Base-by-base conservation (phyloP, 2,113 vertebrate genomes). In the Pterocles burchelli region DNA sequence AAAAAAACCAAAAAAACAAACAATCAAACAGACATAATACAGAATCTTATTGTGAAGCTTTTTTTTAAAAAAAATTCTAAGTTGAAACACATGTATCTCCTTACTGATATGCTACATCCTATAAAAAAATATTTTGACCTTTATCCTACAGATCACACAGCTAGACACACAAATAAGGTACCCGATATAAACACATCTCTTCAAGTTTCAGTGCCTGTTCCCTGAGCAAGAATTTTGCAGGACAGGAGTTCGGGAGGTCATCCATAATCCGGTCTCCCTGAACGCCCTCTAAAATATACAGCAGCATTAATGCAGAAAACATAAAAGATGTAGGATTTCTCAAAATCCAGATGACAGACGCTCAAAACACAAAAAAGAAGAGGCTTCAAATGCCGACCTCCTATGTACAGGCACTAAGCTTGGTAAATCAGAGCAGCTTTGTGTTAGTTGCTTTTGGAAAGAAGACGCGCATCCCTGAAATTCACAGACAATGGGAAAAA, bases 251-350 rank as follows among this genome's bases (percentile, higher is more conserved):
- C 59, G 76, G 25, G 29, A 63, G 28, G 12, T 54, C 28, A 62
- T 20, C 36, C 52, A 65, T 25, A 75, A 63, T 8, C 33, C 3
- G 1, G 2, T 9, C 46, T 63, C 46, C 41, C n/a, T 21, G 19
- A 80, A 48, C 1, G 1, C 9, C 25, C 20, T 62, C 33, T 10
- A 38, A 21, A 26, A 54, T 18, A 36, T 14, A 20, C 2, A 80
- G 45, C 33, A 68, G 18, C 1, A 4, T 36, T n/a, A 26, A 41
- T 0, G 2, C 1, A 38, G 36, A 19, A 49, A 76, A 45, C 1
- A 45, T 0, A 4, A 43, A 71, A 46, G 7, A 49, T 3, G 2
- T 0, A 28, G 10, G 22, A 70, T 36, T 83, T 84, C 38, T 28
- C 38, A 71, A 77, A 89, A 81, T 15, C 34, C 29, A 19, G 3